A percentile compares a stretch with the other conserved stretches of the same genome.
Conservation (phyloP, 1,140 invertebrate species). For the Heliconius eleuchia region DNA sequence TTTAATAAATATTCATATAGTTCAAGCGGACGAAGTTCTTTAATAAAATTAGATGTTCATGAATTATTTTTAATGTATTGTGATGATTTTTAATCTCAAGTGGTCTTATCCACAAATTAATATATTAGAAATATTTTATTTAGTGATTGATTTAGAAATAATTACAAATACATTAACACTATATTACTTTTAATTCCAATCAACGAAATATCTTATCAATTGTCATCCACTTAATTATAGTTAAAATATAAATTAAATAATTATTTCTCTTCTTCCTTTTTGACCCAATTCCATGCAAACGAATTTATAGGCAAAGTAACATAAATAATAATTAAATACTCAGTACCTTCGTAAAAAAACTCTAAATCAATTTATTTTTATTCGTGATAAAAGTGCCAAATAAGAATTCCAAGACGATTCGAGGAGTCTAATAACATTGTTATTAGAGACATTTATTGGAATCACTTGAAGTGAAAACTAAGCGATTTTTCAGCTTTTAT, state of each 20-base stretch:
- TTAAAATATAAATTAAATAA: not conserved
- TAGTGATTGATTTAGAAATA: not conserved
- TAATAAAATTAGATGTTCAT: too few relatives aligned
- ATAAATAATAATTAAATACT: not conserved
- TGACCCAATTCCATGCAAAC: too few relatives aligned
- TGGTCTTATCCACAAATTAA: not conserved
- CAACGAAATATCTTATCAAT: not conserved
- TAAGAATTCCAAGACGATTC: not conserved
- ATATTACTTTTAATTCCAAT: too few relatives aligned
- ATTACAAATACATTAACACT: not conserved
- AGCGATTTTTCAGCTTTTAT: not conserved
- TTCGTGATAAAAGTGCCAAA: not conserved
- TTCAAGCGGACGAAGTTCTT: too few relatives aligned
- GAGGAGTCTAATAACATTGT: not conserved
- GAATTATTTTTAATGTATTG: too few relatives aligned
- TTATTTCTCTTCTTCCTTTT: not conserved
- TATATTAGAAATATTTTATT: not conserved
- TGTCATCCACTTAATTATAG: not conserved
- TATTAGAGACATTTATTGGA: constrained; percentile 9
- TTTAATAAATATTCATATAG: too few relatives aligned
- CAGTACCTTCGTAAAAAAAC: not conserved
- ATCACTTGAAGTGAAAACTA: constrained; percentile 1
- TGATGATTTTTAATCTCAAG: too few relatives aligned
- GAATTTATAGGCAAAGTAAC: not conserved
- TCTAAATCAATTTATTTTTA: constrained; percentile 1